Evolutionary conservation across 2,113 vertebrate species (phyloP), one percentile per base, ranked within the genome.

Genomic region (Nesogale talazaci): DNA sequence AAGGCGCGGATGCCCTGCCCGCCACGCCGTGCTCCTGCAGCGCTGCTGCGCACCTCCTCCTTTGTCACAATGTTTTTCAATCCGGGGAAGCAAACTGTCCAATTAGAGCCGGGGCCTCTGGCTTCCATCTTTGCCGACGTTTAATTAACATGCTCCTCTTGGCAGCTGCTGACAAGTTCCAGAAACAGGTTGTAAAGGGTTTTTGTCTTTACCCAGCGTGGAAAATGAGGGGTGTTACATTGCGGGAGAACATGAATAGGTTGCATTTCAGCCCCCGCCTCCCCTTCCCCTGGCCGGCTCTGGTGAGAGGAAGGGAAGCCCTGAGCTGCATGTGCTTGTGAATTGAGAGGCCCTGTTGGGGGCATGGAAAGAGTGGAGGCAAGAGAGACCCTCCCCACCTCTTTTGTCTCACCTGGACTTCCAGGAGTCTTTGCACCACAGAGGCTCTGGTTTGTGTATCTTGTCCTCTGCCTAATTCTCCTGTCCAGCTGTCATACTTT

Each of bases 41-140:
- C 61, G 29, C 93, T 6, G 82, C 94, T 90, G 93, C 12, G 95
- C 92, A 31, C 98, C 98, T 98, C 97, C 97, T 97, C 97, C 97
- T 98, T 97, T 98, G 97, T 98, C 97, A 97, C 97, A 98, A 98
- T 98, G 98, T 98, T 98, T 98, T 98, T 97, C 97, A 98, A 97
- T 97, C 97, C 96, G 84, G 96, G 87, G 97, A 97, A 97, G 97
- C 97, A 97, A 98, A 98, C 97, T 97, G 97, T 98, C 98, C 98
- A 98, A 98, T 98, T 98, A 98, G 97, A 98, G 97, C 97, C 83
- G 88, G 97, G 97, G 95, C 97, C 97, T 97, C 97, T 82, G 93
- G 97, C 98, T 98, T 98, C 98, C 98, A 98, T 98, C 98, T 98
- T 98, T 97, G 97, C 98, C 96, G 96, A 97, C 97, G 97, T 98